Evolutionary conservation across 2,113 vertebrate species (phyloP), one percentile per base, ranked within the genome.

Genomic region (Calonectris borealis): DNA sequence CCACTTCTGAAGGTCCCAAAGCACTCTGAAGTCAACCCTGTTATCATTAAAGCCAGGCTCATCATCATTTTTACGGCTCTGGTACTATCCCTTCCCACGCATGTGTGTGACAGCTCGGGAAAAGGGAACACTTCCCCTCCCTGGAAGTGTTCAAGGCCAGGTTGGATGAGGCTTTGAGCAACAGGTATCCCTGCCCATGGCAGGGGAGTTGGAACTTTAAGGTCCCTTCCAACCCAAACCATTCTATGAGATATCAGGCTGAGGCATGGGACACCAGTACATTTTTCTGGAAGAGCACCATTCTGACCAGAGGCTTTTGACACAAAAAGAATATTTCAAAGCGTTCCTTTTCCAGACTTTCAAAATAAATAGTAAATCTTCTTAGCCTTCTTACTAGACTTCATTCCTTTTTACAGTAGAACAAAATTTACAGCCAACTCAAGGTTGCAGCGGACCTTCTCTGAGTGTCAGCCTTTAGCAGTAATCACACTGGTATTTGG

Each of bases 381-480:
- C 36, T 64, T 21, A 62, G 42, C n/a, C 32, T 58, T 79, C 72
- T 70, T 49, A 70, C 19, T 93, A 44, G 91, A 57, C 44, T 66
- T 38, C 34, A 62, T 27, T 68, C 57, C 18, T 38, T 93, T 85
- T 80, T 71, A 81, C 54, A 88, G 75, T 8, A 80, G 92, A 91
- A 49, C 57, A 64, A 85, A 91, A 95, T 27, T 93, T 81, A 75
- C 51, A 92, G 93, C 26, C 88, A 94, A 34, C n/a, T 85, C 73
- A 32, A 62, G 32, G 81, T 4, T 72, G 73, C 78, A 87, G 77
- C 14, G 2, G 81, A 80, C 84, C 85, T 84, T 62, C 16, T 49
- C 72, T 7, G n/a, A 84, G 70, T 34, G 62, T 62, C 89, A 96
- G 79, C 70, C 55, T 80, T 66, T 18, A 75, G 82, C 62, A 91